Conservation (phyloP, 2,888 invertebrate species). For the Altica lythri region DNA sequence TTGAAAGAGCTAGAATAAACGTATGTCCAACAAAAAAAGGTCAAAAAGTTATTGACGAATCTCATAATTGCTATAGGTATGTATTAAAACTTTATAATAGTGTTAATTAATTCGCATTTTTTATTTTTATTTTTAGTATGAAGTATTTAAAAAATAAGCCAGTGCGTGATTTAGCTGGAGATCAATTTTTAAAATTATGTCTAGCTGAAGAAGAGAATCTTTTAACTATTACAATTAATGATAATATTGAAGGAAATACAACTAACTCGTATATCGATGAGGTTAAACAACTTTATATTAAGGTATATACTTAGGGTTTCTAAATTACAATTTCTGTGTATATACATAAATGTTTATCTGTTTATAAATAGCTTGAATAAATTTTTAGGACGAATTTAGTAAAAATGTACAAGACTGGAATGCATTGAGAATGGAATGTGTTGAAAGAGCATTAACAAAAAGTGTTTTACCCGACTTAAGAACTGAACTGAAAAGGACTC, state of each 20-base stretch:
- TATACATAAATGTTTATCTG: background rate
- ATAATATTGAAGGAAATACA: slow-evolving; percentile 79
- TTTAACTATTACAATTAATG: slow-evolving; percentile 72
- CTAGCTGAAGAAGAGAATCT: slow-evolving; percentile 84
- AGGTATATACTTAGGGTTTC: slow-evolving; percentile 64
- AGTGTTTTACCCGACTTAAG: slow-evolving; percentile 89
- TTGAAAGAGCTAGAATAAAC: slow-evolving; percentile 83
- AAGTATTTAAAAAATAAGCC: slow-evolving; percentile 94
- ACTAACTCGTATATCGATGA: slow-evolving; percentile 83
- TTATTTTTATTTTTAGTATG: slow-evolving; percentile 65
- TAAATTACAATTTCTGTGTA: background rate
- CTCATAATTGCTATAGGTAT: slow-evolving; percentile 78
- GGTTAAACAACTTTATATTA: slow-evolving; percentile 74
- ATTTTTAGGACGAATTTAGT: slow-evolving; percentile 82
- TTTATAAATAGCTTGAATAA: background rate
- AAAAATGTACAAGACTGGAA: slow-evolving; percentile 97
- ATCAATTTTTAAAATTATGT: slow-evolving; percentile 84
- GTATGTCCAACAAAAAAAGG: slow-evolving; percentile 89
- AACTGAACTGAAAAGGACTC: slow-evolving; percentile 78
- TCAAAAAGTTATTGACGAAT: slow-evolving; percentile 93
- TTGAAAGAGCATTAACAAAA: slow-evolving; percentile 83
- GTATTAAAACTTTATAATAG: slow-evolving; percentile 20
- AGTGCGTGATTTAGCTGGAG: slow-evolving; percentile 83
- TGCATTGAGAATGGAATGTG: slow-evolving; percentile 81
- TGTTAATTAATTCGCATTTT: too few relatives aligned